phyloP scores from a whole-genome alignment of 1,140 invertebrate genomes.

The Tetramorium parvispinum region DNA sequence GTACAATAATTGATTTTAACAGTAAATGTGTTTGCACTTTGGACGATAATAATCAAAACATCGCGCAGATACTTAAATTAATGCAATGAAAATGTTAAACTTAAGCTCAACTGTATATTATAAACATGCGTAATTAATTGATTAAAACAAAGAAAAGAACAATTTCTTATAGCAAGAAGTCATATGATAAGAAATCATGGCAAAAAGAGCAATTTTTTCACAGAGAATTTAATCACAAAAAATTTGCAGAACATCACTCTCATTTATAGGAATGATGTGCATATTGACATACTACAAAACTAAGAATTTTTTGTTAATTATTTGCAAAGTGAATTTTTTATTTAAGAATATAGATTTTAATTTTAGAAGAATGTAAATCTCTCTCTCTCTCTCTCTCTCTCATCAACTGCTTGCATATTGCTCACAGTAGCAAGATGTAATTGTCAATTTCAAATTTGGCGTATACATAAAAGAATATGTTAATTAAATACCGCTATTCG shows the following conservation, averaged over 20 bases:
- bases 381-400: background rate
- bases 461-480: background rate
- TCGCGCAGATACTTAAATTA: background rate
- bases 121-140: background rate
- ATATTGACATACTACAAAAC: background rate
- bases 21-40: background rate
- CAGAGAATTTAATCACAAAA: background rate
- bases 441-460: background rate
- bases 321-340: background rate
- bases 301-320: constrained; percentile 3
- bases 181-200: no score
- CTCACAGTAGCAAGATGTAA: background rate
- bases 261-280: background rate
- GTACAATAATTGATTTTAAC: background rate
- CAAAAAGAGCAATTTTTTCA: background rate
- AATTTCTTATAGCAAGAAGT: background rate
- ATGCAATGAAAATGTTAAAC: background rate
- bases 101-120: background rate
- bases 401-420: background rate
- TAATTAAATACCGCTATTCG: constrained; percentile 20
- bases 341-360: background rate
- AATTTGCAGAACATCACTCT: background rate
- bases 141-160: background rate
- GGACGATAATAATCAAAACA: background rate
- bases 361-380: background rate